Conservation (phyloP, 2,797 vertebrate species). For the Hylomyscus alleni region DNA sequence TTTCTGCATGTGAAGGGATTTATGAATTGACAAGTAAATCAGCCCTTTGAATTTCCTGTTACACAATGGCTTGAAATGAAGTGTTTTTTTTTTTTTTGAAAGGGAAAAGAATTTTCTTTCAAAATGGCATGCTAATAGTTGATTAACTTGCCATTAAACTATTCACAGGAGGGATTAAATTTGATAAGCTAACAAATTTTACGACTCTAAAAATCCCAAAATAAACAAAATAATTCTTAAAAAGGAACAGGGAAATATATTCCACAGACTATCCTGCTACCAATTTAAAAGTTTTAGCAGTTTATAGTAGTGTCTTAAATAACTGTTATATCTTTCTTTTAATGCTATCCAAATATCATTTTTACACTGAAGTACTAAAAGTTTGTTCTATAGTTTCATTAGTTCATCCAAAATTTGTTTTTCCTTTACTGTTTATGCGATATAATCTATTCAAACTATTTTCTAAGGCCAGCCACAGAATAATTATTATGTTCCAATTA, state of each 20-base stretch:
- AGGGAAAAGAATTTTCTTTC: constrained; percentile 44
- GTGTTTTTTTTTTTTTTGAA: constrained; percentile 57
- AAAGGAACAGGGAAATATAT: constrained; percentile 51
- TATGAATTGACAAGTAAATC: constrained; percentile 66
- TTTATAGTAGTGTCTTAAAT: constrained; percentile 23
- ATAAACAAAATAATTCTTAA: neutral
- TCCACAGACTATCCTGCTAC: neutral
- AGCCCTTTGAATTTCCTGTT: constrained; percentile 59
- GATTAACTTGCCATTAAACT: constrained; percentile 16
- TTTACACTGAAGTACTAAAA: neutral
- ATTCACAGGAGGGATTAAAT: constrained; percentile 12
- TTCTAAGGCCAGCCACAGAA: neutral
- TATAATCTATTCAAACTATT: constrained; percentile 39
- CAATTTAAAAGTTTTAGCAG: neutral
- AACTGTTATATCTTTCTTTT: neutral
- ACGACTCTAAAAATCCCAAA: neutral
- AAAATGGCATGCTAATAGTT: constrained; percentile 46
- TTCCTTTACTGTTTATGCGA: neutral
- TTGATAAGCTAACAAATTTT: constrained; percentile 38
- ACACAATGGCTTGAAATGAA: constrained; percentile 55
- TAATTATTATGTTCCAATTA: neutral
- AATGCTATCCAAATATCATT: constrained; percentile 25
- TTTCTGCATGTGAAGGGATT: constrained; percentile 71
- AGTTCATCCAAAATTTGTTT: neutral
- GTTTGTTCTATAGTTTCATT: neutral